Base-by-base conservation (phyloP, 1,140 invertebrate species). In the Carposina sasakii region DNA sequence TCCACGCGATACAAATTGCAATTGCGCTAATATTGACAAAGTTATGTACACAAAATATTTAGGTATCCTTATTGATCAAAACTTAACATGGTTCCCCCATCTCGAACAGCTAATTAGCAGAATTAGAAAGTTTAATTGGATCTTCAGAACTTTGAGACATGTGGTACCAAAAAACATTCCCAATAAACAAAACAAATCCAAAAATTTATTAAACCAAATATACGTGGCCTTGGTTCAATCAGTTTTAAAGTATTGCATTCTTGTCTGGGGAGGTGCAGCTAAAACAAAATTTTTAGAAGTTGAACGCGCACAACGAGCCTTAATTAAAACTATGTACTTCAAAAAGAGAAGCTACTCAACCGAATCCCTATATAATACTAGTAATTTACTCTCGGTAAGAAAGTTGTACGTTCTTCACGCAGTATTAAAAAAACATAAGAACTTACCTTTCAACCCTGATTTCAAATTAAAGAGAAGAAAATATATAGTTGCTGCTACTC, bases 81-180 rank as follows among this genome's bases (percentile, higher is more conserved):
- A 23, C 2, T 23, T 47, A 9, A 24, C 33, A 3, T 47, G 45
- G 45, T 37, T 26, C 22, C n/a, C 9, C 3, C 45, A 47, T 16
- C 20, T 47, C 5, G 34, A 47, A 26, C 15, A 26, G 8, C 6
- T 47, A 1, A 26, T 26, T 1, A 26, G 10, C 6, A 15, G 45
- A 24, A 2, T 37, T 2, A 23, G 33, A 21, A 47, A 47, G 19
- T 16, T 47, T 0, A 37, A 6, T 8, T 47, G 45, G 45, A 37
- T 47, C 6, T 47, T 47, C 19, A 37, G 24, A 37, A 36, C n/a
- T 26, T 19, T 47, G 12, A 21, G 45, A 24, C 31, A 47, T 37
- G 23, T 37, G n/a, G 10, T 15, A 3, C n/a, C n/a, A n/a, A n/a
- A n/a, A n/a, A n/a, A n/a, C n/a, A n/a, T n/a, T n/a, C n/a, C n/a